Evolutionary conservation across 2,888 invertebrate genomes (phyloP), one percentile per base, ranked within the genome.

Genomic region (Tetragonisca angustula): DNA sequence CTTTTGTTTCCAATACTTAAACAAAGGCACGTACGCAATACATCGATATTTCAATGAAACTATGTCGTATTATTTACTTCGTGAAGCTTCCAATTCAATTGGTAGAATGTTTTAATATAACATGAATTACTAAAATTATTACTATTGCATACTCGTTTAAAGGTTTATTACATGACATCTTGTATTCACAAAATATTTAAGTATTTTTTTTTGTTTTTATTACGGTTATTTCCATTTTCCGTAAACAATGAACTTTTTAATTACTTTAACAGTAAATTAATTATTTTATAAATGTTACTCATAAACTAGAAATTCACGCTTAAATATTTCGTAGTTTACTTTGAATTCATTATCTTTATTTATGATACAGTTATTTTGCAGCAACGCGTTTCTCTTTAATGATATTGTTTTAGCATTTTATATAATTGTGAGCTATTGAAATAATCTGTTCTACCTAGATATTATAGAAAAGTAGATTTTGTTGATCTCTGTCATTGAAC

Each of bases 381-480:
- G 77, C 81, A 83, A 87, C 79, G 69, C 69, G 76, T 84, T 70
- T 79, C 49, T 73, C 65, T 79, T 79, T 86, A 84, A 86, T 86
- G 82, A 84, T 80, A 81, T 83, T 81, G 59, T 83, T 83, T 82
- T 81, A 87, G 81, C 84, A 82, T 86, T 84, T 79, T 67, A 86
- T 88, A 84, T 83, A 87, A 84, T 83, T 82, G 88, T 64, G 83
- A 83, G 79, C 87, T 90, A 90, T 84, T 83, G 83, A 87, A 87
- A 88, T 88, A 88, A 88, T 90, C 87, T 88, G 84, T 90, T 92
- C 90, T 93, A 93, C 89, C 92, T 92, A 93, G 90, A 92, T 90
- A 91, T 93, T 92, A 93, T 92, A 93, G 91, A 94, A 92, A 92
- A 92, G 91, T 92, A 92, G 91, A 92, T 92, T 92, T 90, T 92